Base-by-base conservation (phyloP, 1,140 invertebrate genomes). In the Drosophila nigrodunni region DNA sequence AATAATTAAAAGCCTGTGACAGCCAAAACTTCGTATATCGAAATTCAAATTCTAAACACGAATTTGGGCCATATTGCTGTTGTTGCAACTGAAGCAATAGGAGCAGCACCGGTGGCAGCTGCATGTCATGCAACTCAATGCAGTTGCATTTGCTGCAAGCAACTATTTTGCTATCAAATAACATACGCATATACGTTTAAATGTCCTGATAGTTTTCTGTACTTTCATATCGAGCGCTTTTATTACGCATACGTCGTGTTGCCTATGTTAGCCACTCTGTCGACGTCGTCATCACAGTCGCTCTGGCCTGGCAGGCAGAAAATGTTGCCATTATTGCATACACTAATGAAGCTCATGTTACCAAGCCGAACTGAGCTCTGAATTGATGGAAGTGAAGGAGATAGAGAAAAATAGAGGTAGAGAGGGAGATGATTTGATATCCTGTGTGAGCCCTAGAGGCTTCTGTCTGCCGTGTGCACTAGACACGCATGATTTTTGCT, bases 251-350 rank as follows among this genome's bases (percentile, higher is more conserved):
- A 78, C 77, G 80, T 57, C 80, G 59, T 74, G 77, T 57, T 67
- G 80, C 55, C 73, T 69, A 80, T 73, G 77, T 72, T 74, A 77
- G 67, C 47, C 60, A 69, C 34, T 62, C 54, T 55, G 71, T 52
- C 52, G 58, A 65, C 58, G 43, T 54, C 54, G 65, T 62, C 68
- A 43, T 76, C 34, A 59, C 57, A 55, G 59, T 74, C 69, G 71
- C 70, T 80, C 37, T 73, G 80, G 85, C 80, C 74, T 90, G 86
- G 81, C 75, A 79, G 86, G 85, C 78, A 90, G 85, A 90, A 89
- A 89, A 89, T 89, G 83, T 83, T 83, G 81, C 85, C 86, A 89
- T 89, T 89, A 89, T 89, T 89, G 85, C 85, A 90, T 89, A 90
- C 85, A 89, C 85, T 89, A 89, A 89, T 89, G 85, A 89, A 89